Evolutionary conservation across 2,888 invertebrate species (phyloP).

Genomic region (Thymelicus lineola): DNA sequence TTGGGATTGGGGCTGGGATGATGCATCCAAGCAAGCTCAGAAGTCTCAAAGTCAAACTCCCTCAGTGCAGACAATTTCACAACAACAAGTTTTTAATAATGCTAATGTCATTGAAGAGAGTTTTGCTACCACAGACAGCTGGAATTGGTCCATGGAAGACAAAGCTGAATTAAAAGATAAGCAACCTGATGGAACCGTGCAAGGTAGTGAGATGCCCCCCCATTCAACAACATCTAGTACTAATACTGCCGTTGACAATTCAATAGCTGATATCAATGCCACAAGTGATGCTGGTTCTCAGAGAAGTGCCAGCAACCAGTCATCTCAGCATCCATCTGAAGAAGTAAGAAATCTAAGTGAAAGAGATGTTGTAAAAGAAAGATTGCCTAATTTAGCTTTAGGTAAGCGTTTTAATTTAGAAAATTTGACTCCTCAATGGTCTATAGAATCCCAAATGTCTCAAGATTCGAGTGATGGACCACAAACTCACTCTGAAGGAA

Average conservation of each 20-base stretch:
- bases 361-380: conserved; percentile 69
- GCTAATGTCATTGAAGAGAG: conserved; percentile 85
- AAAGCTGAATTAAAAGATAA: conserved; percentile 58
- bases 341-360: conserved; percentile 72
- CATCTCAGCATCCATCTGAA: conserved; percentile 51
- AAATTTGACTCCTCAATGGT: conserved; percentile 86
- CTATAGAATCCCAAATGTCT: conserved; percentile 87
- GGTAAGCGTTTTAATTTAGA: conserved; percentile 75
- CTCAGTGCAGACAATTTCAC: conserved; percentile 44
- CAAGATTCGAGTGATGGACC: conserved; percentile 87
- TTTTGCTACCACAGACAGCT: conserved; percentile 83
- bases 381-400: conserved; percentile 73
- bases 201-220: conserved; percentile 49
- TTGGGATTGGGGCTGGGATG: conserved; percentile 88
- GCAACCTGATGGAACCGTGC: conserved; percentile 40
- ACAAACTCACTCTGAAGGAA: conserved; percentile 86
- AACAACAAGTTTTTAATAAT: conserved; percentile 61
- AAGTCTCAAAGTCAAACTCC: conserved; percentile 51
- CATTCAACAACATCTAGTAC: conserved; percentile 4
- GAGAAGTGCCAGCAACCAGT: conserved; percentile 49
- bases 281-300: conserved; percentile 48
- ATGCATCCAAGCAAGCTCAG: conserved; percentile 72
- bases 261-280: conserved; percentile 51
- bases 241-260: conserved; percentile 46
- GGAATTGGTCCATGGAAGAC: conserved; percentile 87